Base-by-base conservation (phyloP, 2,113 vertebrate species). In the Pseudopipra pipra region DNA sequence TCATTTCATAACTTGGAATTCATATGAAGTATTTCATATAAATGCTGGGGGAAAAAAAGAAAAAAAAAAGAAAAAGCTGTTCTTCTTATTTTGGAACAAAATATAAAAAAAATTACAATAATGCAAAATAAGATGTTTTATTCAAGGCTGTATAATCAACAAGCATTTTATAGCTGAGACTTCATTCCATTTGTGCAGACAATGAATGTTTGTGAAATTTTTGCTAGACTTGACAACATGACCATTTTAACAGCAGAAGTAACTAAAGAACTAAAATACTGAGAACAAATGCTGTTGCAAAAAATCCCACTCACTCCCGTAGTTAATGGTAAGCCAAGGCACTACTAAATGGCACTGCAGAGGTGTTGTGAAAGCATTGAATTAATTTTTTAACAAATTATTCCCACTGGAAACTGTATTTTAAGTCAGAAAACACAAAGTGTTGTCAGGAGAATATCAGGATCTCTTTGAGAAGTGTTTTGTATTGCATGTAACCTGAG, bases 371-470 rank as follows among this genome's bases (percentile, higher is more conserved):
- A 76, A 90, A 85, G 49, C 31, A 46, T 4, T 58, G 23, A 76
- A 90, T 83, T 93, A 90, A 66, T 90, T 76, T 85, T 14, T 82
- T 63, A 85, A 55, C 44, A 79, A 91, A 79, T 76, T 65, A 73
- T 70, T 89, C 58, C 74, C 43, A 51, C 63, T 62, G 67, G 27
- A 93, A 90, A 62, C 12, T 46, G 41, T 33, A 80, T 80, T 73
- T 83, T 76, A 74, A 90, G 51, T 76, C 30, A 76, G 44, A 81
- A 93, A 87, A n/a, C 22, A 56, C 22, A 4, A 67, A 59, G 28
- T n/a, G 17, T 66, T 93, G 44, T 76, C 44, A 68, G 58, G 30
- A 75, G 19, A 5, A 74, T 18, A 1, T 81, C 14, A 71, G 18
- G 17, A 78, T 56, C 85, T 63, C 47, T 72, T 85, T 14, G 16